Base-by-base conservation (phyloP, 2,797 vertebrate genomes). In the Gallirallus australis region DNA sequence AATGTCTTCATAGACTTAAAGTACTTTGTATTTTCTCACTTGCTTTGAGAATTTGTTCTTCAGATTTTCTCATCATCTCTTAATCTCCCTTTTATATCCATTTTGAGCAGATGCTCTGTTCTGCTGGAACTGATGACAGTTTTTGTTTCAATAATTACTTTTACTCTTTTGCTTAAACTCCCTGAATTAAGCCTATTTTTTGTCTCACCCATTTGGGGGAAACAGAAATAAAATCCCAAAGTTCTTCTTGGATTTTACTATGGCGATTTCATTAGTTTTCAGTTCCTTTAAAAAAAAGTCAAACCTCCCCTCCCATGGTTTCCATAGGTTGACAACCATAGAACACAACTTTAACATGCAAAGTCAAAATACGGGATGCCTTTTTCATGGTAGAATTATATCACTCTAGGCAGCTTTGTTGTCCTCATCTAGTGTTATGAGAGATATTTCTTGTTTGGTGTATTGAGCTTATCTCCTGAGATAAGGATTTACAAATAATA, bases 121-220 rank as follows among this genome's bases (percentile, higher is more conserved):
- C 89, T 87, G n/a, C 76, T 90, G 68, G 80, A 88, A 82, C 68
- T 52, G 68, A 79, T 79, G 77, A 65, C 60, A 71, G 59, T 15
- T 90, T 89, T 90, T 88, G 15, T 95, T 95, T 92, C 84, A 94
- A 77, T 86, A 90, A 86, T 82, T 82, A 77, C 56, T 90, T 87
- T 71, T 76, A 90, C 54, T 21, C 69, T 90, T 93, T 71, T 79
- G 31, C 54, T 88, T 82, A 88, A 80, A 76, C 16, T 60, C 60
- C 15, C 37, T 54, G 31, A 82, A 82, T 82, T 77, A 61, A 86
- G 48, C 28, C 18, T 47, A 47, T 35, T 79, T 93, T 87, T 85
- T 37, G 30, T 64, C 40, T 88, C 42, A 73, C 31, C 15, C 28
- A 77, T 72, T 82, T 50, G 17, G 15, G 27, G 5, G 15, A 75